Base-by-base conservation (phyloP, 1,140 invertebrate genomes). In the Capitella teleta region DNA sequence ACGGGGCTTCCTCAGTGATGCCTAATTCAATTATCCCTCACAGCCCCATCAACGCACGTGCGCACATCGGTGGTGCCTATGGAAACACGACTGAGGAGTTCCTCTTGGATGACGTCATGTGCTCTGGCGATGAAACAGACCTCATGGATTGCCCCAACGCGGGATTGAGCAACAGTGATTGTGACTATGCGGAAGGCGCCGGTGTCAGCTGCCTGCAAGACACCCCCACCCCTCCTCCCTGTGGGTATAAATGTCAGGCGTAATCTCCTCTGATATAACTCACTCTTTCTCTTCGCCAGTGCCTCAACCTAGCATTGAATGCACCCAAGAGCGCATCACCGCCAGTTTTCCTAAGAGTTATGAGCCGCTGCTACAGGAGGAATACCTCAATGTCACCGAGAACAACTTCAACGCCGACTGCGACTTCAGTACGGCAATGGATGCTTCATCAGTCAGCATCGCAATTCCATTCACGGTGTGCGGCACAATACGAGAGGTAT, bases 31-130 rank as follows among this genome's bases (percentile, higher is more conserved):
- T 43, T n/a, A 25, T 16, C 23, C 14, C 21, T 36, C 26, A 25
- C 51, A 53, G 52, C 28, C 46, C 46, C 2, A 21, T 30, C 10
- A 49, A 53, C 21, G 46, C 52, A n/a, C 24, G 46, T 14, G 45
- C 51, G 23, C 53, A 53, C 0, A 19, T 55, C 5, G 53, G 40
- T 24, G 28, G 18, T 1, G 26, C 19, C 38, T 54, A 32, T 36
- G 53, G 53, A 25, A 51, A 51, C 34, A 36, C 30, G 32, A 37
- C 41, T 16, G 53, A 47, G 14, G 16, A 28, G 28, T 40, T 80
- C 58, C 91, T 86, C 85, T 83, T 95, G 82, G 88, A 93, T 63
- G 87, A 93, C 67, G 66, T 92, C 4, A 82, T 80, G 51, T 96
- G 90, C 66, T 76, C 81, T 58, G 90, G 89, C 0, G 76, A 78